These are phyloP conservation scores for Allolobophora icterica DNA, from an alignment of 2,888 invertebrate genomes.

Conservation along the genomic window DNA sequence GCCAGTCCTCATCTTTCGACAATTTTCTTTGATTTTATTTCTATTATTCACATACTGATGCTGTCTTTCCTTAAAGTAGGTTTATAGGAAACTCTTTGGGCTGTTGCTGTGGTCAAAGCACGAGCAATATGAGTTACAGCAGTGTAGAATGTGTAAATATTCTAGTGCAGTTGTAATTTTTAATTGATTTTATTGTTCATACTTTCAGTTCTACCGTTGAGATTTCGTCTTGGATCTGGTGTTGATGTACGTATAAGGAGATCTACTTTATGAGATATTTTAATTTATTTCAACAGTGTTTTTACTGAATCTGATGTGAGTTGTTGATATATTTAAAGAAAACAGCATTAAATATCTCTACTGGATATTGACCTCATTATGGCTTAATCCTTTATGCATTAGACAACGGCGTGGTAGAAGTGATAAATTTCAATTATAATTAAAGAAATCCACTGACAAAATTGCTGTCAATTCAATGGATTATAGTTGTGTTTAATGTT, in stretches of 20 bases:
- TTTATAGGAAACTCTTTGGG: background rate
- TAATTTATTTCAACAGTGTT: background rate
- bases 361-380: too few species aligned
- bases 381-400: too few species aligned
- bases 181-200: background rate
- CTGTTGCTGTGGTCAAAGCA: background rate
- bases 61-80: too few species aligned
- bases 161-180: background rate
- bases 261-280: background rate
- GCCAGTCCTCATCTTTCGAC: too few species aligned
- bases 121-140: background rate
- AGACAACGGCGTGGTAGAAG: too few species aligned
- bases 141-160: background rate
- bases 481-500: too few species aligned
- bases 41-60: too few species aligned
- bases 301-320: background rate
- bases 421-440: too few species aligned
- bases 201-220: slow-evolving; percentile 9
- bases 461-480: too few species aligned
- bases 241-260: background rate
- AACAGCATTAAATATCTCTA: background rate
- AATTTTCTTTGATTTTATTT: too few species aligned
- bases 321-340: background rate
- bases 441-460: too few species aligned
- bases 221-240: background rate